phyloP scores from a whole-genome alignment of 1,140 invertebrate genomes.

The Lordiphosa stackelbergi region DNA sequence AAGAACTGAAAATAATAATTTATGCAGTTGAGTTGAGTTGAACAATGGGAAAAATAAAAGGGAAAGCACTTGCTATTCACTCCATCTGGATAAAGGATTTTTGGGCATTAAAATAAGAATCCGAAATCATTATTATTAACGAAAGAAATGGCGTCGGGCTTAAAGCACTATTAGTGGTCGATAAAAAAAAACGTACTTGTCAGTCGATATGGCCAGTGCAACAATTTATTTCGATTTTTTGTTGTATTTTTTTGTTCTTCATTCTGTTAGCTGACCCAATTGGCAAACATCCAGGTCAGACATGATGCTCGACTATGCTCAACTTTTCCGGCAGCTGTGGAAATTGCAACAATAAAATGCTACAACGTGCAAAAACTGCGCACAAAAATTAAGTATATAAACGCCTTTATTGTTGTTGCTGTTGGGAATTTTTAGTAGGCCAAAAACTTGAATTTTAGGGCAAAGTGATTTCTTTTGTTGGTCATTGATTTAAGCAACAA shows the following conservation, averaged over 20 bases:
- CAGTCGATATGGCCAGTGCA: conserved; percentile 9
- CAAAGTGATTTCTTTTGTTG: too few species aligned
- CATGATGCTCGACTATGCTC: conserved; percentile 31
- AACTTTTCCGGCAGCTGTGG: conserved; percentile 19
- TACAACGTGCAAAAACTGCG: conserved; percentile 34
- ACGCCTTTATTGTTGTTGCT: conserved; percentile 9
- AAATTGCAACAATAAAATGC: conserved; percentile 27
- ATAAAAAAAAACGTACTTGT: neutral
- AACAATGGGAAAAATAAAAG: conserved; percentile 29
- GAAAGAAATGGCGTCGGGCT: conserved; percentile 6
- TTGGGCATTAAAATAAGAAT: neutral
- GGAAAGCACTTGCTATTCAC: neutral
- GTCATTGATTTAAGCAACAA: too few species aligned
- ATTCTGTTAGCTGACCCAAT: conserved; percentile 51
- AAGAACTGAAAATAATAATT: conserved; percentile 60
- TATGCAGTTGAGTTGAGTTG: conserved; percentile 57
- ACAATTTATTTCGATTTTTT: conserved; percentile 27
- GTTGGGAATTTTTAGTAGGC: too few species aligned
- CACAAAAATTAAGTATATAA: conserved; percentile 22
- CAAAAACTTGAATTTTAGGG: too few species aligned
- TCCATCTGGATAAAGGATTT: neutral
- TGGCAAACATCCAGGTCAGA: conserved; percentile 59
- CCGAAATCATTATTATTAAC: conserved; percentile 38
- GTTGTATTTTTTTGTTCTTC: conserved; percentile 15
- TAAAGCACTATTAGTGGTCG: neutral